A percentile compares a stretch with the other conserved stretches of the same genome.
Evolutionary conservation across 2,797 vertebrate genomes (phyloP).

Genomic region (Enteromius treurensis): DNA sequence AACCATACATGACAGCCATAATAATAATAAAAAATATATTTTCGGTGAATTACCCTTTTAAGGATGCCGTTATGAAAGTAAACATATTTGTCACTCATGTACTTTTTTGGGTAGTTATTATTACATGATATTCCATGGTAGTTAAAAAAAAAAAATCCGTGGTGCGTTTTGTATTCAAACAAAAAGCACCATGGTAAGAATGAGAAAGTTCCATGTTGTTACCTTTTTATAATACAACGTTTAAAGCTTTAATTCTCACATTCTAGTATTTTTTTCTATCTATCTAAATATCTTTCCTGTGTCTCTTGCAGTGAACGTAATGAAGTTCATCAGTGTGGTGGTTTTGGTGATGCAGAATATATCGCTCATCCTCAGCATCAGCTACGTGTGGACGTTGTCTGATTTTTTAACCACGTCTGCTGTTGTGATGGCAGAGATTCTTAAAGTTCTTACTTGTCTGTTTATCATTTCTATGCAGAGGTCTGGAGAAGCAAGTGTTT

Average conservation of each 20-base stretch:
- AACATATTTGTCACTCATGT: neutral
- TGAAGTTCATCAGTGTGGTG: conserved; percentile 86
- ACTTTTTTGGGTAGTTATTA: neutral
- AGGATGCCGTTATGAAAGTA: neutral
- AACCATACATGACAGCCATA: neutral
- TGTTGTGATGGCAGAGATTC: conserved; percentile 88
- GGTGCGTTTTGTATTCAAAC: neutral
- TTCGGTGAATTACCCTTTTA: neutral
- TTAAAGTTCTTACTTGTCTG: conserved; percentile 87
- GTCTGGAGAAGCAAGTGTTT: conserved; percentile 69
- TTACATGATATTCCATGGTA: neutral
- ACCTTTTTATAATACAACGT: neutral
- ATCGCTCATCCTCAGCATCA: conserved; percentile 91
- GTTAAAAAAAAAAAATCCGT: neutral
- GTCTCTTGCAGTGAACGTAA: conserved; percentile 73
- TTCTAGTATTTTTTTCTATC: neutral
- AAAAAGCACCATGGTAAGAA: neutral
- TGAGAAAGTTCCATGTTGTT: neutral
- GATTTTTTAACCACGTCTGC: conserved; percentile 87
- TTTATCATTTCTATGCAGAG: conserved; percentile 87
- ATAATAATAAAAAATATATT: neutral
- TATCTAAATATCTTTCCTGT: neutral
- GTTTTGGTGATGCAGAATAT: conserved; percentile 92
- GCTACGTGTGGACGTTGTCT: conserved; percentile 87
- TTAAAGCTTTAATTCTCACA: neutral